Conservation (phyloP, 2,113 vertebrate species). For the Burhinus bistriatus region DNA sequence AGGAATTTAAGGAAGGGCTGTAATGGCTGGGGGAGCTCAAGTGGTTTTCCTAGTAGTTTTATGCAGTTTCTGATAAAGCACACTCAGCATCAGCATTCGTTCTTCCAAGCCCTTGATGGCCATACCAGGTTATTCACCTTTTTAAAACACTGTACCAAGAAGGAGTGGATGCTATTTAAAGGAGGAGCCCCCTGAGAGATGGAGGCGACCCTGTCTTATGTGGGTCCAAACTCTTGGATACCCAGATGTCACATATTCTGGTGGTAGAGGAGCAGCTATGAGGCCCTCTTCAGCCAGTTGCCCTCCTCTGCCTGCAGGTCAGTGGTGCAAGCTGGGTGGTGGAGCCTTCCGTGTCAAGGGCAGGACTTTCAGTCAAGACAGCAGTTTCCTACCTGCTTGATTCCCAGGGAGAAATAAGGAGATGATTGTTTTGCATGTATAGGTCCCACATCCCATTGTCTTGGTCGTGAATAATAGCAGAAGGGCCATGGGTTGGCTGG, state of each 20-base stretch:
- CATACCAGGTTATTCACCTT: not conserved
- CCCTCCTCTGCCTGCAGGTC: not conserved
- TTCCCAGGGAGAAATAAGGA: not conserved
- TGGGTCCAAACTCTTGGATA: not conserved
- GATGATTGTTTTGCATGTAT: not conserved
- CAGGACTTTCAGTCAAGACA: not conserved
- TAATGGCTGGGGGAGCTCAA: not conserved
- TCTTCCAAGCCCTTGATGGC: not conserved
- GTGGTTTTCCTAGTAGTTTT: not conserved
- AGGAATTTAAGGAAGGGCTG: not conserved
- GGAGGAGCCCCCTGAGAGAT: not conserved
- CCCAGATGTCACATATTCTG: not conserved
- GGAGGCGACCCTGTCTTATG: not conserved
- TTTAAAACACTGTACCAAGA: not conserved
- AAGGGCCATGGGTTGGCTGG: not conserved
- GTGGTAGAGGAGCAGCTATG: not conserved
- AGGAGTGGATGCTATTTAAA: not conserved
- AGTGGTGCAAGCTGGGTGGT: not conserved
- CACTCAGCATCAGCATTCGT: accelerated
- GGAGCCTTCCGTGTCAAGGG: not conserved
- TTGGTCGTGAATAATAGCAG: not conserved
- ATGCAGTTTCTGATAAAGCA: not conserved
- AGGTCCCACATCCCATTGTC: not conserved
- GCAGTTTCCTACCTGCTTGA: not conserved
- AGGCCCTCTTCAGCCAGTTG: not conserved